Evolutionary conservation across 2,113 vertebrate genomes (phyloP), one percentile per base, ranked within the genome.

Genomic region (Kryptolebias marmoratus): DNA sequence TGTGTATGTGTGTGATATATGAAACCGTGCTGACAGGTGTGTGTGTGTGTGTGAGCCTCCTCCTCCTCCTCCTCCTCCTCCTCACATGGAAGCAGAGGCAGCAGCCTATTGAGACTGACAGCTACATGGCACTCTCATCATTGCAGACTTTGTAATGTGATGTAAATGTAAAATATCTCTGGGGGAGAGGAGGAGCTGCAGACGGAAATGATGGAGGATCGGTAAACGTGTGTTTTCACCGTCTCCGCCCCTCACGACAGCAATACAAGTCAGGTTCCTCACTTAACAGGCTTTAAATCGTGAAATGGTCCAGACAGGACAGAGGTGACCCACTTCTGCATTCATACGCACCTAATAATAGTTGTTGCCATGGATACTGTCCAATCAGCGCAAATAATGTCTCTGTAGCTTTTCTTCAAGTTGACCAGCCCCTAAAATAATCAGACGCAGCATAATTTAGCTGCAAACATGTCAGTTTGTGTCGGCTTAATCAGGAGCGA

Each of bases 71-170:
- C 22, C 22, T 22, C 7, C 32, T 36, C 32, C 32, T 36, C 32
- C 32, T 77, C 77, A 85, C 83, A 67, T 64, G 70, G 52, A 77
- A 71, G 78, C 50, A 60, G 76, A 8, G 70, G 22, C 56, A 58
- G 60, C 14, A 13, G 44, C 61, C 47, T 58, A 79, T 79, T 0
- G 5, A 81, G 77, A 77, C 79, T 84, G 85, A 77, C 81, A 72
- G 81, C 58, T 71, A 82, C 81, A 84, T 31, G 1, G 45, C 13
- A 18, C 76, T 76, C 71, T 86, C 83, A 74, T 86, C 81, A 77
- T 88, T 82, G 74, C 77, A 57, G 65, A 65, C 69, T 73, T 54
- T 58, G 61, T 84, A 78, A 86, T 72, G 69, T 77, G 73, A 85
- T 81, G 79, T 79, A 77, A 75, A 84, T 80, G 74, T 64, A 61